Conservation (phyloP, 1,140 invertebrate species). For the Ephestia elutella region DNA sequence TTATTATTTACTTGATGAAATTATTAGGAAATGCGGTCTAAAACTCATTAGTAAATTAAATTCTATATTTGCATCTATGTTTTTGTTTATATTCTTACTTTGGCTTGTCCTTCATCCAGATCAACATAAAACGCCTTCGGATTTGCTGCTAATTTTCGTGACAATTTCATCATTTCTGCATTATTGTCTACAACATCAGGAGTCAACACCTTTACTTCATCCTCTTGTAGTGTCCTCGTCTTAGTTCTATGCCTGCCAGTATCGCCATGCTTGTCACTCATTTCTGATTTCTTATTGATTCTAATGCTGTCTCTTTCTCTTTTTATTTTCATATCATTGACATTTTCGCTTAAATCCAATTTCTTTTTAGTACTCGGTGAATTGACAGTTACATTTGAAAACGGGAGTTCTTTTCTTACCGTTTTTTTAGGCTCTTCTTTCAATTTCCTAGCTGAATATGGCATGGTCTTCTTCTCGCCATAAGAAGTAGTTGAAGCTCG, state of each 20-base stretch:
- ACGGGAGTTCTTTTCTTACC: constrained; percentile 27
- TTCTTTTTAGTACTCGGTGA: constrained; percentile 54
- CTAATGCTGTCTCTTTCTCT: constrained; percentile 13
- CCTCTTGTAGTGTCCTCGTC: constrained; percentile 61
- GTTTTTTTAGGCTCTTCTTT: constrained; percentile 11
- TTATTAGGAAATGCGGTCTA: no score
- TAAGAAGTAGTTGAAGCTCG: constrained; percentile 12
- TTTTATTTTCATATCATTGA: constrained; percentile 8
- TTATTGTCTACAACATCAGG: constrained; percentile 51
- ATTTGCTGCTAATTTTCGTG: constrained; percentile 44
- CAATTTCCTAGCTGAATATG: constrained; percentile 11
- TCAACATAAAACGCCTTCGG: constrained; percentile 64
- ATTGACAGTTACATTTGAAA: constrained; percentile 56
- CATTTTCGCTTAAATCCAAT: constrained; percentile 16
- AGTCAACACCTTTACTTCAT: constrained; percentile 61
- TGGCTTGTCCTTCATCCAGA: constrained; percentile 31
- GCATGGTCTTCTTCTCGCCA: constrained; percentile 5
- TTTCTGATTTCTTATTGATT: constrained; percentile 13
- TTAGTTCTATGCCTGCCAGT: constrained; percentile 41
- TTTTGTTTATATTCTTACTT: constrained; percentile 20
- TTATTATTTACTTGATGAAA: no score
- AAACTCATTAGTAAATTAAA: no score
- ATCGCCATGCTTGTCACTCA: constrained; percentile 10
- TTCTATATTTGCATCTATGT: no score
- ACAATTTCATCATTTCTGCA: constrained; percentile 45